Conservation (phyloP, 2,797 vertebrate species). For the Halcyon badia region DNA sequence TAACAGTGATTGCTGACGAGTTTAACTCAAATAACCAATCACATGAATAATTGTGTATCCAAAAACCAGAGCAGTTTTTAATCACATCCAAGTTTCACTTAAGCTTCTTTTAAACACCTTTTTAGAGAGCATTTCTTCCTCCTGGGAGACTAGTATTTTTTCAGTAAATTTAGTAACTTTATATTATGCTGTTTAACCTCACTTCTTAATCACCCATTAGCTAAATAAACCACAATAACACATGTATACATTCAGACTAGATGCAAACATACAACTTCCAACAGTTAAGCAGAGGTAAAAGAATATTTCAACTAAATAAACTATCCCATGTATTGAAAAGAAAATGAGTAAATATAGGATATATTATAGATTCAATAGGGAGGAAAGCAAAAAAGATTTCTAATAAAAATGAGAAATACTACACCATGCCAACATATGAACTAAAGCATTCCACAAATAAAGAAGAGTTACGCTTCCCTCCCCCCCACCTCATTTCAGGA, state of each 20-base stretch:
- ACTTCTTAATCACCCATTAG: background rate
- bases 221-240: background rate
- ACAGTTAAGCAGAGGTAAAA: background rate
- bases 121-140: background rate
- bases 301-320: background rate
- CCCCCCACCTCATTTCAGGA: background rate
- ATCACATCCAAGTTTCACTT: background rate
- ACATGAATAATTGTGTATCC: background rate
- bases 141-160: background rate
- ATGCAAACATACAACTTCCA: background rate
- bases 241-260: rapidly evolving
- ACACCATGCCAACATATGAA: background rate
- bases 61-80: constrained; percentile 3
- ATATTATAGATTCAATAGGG: background rate
- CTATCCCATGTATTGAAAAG: background rate
- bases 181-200: background rate
- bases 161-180: background rate
- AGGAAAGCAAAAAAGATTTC: background rate
- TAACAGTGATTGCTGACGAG: background rate
- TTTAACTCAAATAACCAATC: constrained; percentile 21
- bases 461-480: background rate
- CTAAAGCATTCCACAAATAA: background rate
- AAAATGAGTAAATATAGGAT: background rate
- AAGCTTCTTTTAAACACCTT: background rate
- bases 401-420: background rate